Percentiles rank a stretch among this genome's conserved stretches.
Evolutionary conservation across 2,888 invertebrate species (phyloP).

Genomic region (Microctonus aethiopoides): DNA sequence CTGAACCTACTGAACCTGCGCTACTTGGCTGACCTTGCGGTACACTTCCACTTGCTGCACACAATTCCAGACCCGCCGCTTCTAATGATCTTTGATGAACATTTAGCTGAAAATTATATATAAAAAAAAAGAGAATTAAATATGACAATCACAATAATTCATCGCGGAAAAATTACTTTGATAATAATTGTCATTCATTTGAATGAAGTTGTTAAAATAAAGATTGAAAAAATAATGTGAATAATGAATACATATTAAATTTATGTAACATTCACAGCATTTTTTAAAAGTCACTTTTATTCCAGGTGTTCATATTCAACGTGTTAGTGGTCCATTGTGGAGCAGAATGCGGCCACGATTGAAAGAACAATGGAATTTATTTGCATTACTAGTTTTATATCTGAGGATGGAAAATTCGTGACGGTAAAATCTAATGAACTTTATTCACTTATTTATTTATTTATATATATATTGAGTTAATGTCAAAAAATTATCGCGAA

Average conservation of each 20-base stretch:
- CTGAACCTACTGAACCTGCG: slow-evolving; percentile 65
- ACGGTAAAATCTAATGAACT: slow-evolving; percentile 36
- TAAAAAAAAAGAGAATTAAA: not conserved
- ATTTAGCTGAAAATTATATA: slow-evolving; percentile 57
- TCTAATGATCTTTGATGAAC: slow-evolving; percentile 65
- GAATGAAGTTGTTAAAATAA: not conserved
- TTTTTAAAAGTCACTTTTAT: slow-evolving; percentile 5
- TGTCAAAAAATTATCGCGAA: not conserved
- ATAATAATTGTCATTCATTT: not conserved
- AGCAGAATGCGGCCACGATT: slow-evolving; percentile 42
- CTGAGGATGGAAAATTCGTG: slow-evolving; percentile 39
- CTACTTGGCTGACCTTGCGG: slow-evolving; percentile 65
- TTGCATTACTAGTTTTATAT: slow-evolving; percentile 31
- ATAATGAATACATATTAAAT: not conserved
- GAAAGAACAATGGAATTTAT: slow-evolving; percentile 48
- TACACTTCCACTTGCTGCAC: slow-evolving; percentile 59
- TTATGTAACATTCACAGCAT: not conserved
- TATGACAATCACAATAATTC: too few relatives aligned
- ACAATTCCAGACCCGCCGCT: slow-evolving; percentile 62
- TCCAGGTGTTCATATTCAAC: slow-evolving; percentile 7
- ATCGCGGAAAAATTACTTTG: not conserved
- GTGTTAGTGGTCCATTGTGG: slow-evolving; percentile 29
- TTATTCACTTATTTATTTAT: not conserved
- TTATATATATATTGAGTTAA: not conserved
- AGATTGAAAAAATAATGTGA: not conserved